Conservation (phyloP, 1,140 invertebrate genomes). For the Lordiphosa mommai region DNA sequence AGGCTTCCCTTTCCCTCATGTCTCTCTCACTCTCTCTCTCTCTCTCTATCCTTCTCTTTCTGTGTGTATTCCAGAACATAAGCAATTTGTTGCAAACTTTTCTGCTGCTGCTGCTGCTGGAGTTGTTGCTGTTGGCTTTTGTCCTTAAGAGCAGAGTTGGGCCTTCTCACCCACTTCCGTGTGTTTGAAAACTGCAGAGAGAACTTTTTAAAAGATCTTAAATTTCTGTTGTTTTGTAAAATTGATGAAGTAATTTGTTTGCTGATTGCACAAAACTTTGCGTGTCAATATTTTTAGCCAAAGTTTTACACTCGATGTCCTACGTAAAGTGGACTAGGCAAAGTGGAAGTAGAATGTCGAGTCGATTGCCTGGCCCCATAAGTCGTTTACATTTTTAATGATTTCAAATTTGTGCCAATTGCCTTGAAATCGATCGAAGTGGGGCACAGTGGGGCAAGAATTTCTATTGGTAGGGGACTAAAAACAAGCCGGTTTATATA, state of each 20-base stretch:
- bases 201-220: conserved; percentile 72
- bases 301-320: conserved; percentile 39
- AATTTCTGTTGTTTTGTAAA: conserved; percentile 75
- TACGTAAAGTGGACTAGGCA: conserved; percentile 11
- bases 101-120: conserved; percentile 23
- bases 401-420: conserved; percentile 52
- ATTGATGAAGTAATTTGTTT: conserved; percentile 77
- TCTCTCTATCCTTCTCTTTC: conserved; percentile 11
- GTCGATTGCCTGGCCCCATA: too few relatives aligned
- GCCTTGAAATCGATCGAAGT: conserved; percentile 18
- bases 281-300: conserved; percentile 70
- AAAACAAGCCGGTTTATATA: too few relatives aligned
- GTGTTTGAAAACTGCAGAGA: conserved; percentile 30
- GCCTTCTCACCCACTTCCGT: conserved; percentile 28
- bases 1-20: conserved; percentile 17
- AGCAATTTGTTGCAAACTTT: conserved; percentile 74
- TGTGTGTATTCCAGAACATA: conserved; percentile 60
- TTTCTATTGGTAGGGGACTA: not conserved
- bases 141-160: not conserved
- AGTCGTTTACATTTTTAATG: conserved; percentile 59
- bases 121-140: too few relatives aligned
- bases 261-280: conserved; percentile 72
- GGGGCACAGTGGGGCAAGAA: not conserved
- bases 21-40: not conserved
- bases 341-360: not conserved